These are phyloP conservation scores for Atherix ibis DNA, from an alignment of 2,888 invertebrate genomes.

Conservation along the genomic window DNA sequence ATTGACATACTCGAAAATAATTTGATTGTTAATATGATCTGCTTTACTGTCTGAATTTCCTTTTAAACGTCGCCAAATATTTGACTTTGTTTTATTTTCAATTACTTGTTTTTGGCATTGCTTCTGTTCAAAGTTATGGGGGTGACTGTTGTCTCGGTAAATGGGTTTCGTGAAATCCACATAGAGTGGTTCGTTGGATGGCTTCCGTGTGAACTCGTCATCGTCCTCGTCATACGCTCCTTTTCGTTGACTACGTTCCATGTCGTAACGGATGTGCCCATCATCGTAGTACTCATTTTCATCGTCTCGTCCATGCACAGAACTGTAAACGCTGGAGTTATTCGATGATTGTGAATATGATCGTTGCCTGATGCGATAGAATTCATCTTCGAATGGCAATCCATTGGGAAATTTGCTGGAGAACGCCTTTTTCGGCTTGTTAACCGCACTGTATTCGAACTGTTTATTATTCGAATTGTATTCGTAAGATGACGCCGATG, in stretches of 20 bases:
- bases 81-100: conserved; percentile 5
- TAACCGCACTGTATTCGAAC: background rate
- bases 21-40: conserved; percentile 5
- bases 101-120: conserved; percentile 4
- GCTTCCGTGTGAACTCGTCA: conserved; percentile 31
- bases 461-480: background rate
- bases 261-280: background rate
- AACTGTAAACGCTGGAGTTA: conserved; percentile 29
- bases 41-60: conserved; percentile 6
- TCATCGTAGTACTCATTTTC: conserved; percentile 7
- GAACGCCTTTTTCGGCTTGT: conserved; percentile 15
- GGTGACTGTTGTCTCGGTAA: conserved; percentile 10
- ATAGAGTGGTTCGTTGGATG: conserved; percentile 30
- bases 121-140: conserved; percentile 6
- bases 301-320: conserved; percentile 5
- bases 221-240: conserved; percentile 14
- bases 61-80: no score
- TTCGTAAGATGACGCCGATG: conserved; percentile 3
- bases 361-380: conserved; percentile 19
- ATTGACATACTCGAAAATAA: conserved; percentile 11
- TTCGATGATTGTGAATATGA: conserved; percentile 30
- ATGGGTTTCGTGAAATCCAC: conserved; percentile 32
- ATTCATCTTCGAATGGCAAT: conserved; percentile 32
- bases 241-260: background rate
- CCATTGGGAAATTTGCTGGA: conserved; percentile 32